Evolutionary conservation across 2,888 invertebrate species (phyloP).

Genomic region (Epinotia brunnichana): DNA sequence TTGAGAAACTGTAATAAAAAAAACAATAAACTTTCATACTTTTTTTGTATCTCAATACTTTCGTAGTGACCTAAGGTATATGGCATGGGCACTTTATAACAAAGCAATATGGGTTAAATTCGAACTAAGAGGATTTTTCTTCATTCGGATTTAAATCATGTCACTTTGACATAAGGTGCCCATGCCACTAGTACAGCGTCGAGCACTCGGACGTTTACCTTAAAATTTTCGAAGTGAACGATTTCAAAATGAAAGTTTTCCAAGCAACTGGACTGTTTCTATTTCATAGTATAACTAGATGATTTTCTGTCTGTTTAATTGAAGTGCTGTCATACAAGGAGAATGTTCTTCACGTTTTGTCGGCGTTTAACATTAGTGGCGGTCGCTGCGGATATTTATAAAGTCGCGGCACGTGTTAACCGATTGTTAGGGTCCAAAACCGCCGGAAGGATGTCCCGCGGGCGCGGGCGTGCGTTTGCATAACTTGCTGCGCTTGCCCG

Average conservation of each 20-base stretch:
- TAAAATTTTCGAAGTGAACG: too few relatives aligned
- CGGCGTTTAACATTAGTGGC: conserved; percentile 23
- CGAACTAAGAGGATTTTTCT: too few relatives aligned
- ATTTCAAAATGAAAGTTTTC: not conserved
- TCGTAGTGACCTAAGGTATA: too few relatives aligned
- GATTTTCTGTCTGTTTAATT: not conserved
- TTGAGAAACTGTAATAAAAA: too few relatives aligned
- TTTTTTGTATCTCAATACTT: too few relatives aligned
- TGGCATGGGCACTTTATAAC: too few relatives aligned
- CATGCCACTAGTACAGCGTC: too few relatives aligned
- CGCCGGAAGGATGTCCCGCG: conserved; percentile 72
- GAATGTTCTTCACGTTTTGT: conserved; percentile 6
- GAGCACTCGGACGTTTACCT: too few relatives aligned
- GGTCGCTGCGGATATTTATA: conserved; percentile 28
- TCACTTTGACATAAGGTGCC: too few relatives aligned
- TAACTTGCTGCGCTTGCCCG: conserved; percentile 29
- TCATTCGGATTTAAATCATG: too few relatives aligned
- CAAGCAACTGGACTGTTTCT: not conserved
- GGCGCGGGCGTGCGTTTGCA: conserved; percentile 44
- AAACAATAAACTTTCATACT: too few relatives aligned
- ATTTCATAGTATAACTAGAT: not conserved
- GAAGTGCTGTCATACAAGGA: not conserved
- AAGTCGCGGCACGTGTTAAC: conserved; percentile 62
- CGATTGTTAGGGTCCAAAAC: conserved; percentile 64
- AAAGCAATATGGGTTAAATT: too few relatives aligned